phyloP scores from a whole-genome alignment of 92 coral and sea anemone species.

The Blastomussa wellsi region DNA sequence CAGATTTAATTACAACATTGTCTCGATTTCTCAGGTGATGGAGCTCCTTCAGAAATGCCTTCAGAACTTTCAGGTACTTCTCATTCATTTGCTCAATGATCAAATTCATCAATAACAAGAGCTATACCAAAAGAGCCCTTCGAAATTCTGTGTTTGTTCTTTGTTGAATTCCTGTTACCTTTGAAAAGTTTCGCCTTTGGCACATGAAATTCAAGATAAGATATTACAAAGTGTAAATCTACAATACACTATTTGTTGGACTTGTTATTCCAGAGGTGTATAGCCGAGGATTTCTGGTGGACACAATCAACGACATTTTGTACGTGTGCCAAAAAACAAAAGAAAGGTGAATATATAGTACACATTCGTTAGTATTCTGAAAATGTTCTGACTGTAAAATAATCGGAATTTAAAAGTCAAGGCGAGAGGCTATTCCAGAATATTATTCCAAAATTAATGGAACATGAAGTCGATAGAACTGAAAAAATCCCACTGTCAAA shows the following conservation, averaged over 20 bases:
- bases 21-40: background rate
- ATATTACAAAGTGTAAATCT: background rate
- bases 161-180: too few species aligned
- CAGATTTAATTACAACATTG: background rate
- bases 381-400: too few species aligned
- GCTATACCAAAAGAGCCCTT: background rate
- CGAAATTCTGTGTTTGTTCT: background rate
- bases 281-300: conserved; percentile 67
- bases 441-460: too few species aligned
- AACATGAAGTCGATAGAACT: too few species aligned
- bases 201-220: too few species aligned
- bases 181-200: too few species aligned
- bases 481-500: too few species aligned
- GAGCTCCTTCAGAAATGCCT: conserved; percentile 6
- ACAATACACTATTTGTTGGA: background rate
- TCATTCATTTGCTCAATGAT: too few species aligned
- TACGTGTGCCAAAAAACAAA: conserved; percentile 63
- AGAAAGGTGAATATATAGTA: conserved; percentile 47
- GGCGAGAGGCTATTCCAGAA: too few species aligned
- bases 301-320: conserved; percentile 52
- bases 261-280: conserved; percentile 44
- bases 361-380: background rate
- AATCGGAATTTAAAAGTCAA: too few species aligned
- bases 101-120: background rate
- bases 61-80: conserved; percentile 10